A percentile compares a stretch with the other conserved stretches of the same genome.
phyloP scores from a whole-genome alignment of 2,113 vertebrate species.

The Cynoglossus semilaevis region DNA sequence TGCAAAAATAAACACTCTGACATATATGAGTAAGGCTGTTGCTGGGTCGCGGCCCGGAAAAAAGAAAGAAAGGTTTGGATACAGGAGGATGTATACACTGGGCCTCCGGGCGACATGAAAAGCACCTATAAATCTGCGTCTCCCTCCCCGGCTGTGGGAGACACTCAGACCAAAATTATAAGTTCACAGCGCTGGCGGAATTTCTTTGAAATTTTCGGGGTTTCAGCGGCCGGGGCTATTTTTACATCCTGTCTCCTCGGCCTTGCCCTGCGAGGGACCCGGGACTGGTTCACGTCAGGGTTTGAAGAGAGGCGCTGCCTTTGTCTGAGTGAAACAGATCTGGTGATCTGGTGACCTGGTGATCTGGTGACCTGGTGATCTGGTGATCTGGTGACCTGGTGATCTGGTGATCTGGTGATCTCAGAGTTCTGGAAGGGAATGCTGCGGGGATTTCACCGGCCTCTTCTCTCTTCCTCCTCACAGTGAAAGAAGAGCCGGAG shows the following conservation, averaged over 20 bases:
- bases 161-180: constrained; percentile 68
- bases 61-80: neutral
- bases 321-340: neutral
- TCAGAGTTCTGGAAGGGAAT: no score
- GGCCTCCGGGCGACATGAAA: constrained; percentile 54
- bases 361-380: no score
- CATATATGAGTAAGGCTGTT: no score
- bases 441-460: neutral
- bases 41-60: no score
- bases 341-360: no score
- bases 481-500: constrained; percentile 91
- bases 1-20: neutral
- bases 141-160: constrained; percentile 58
- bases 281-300: neutral
- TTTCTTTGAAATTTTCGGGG: constrained; percentile 65
- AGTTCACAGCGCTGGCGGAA: constrained; percentile 53
- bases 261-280: neutral
- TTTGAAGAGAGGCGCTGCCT: neutral
- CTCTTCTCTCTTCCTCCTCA: neutral
- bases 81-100: constrained; percentile 24
- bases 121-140: constrained; percentile 63
- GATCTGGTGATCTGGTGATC: no score
- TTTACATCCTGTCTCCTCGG: constrained; percentile 31
- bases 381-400: no score
- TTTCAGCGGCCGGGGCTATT: constrained; percentile 51